Base-by-base conservation (phyloP, 2,888 invertebrate genomes). In the Unio pictorum region DNA sequence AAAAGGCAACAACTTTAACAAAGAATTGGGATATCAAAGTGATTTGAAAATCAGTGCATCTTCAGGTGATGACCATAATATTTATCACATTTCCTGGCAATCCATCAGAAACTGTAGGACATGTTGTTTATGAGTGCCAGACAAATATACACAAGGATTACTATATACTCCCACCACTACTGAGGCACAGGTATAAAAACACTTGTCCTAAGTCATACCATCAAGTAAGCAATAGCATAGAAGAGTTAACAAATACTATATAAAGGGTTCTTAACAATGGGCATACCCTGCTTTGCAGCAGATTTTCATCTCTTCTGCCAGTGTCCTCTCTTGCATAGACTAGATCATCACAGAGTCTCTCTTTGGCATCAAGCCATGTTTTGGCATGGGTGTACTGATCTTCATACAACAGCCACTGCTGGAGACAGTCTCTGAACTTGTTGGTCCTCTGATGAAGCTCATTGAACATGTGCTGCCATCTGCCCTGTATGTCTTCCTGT, bases 381-480 rank as follows among this genome's bases (percentile, higher is more conserved):
- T 76, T 72, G 7, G 84, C 78, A 26, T 69, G 58, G n/a, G 65
- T 71, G 61, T 83, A 85, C 59, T 84, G 82, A 11, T 78, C 80
- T 73, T 88, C 86, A 69, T 86, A 88, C 17, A 71, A 71, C 66
- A 82, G 71, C 88, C 88, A 88, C 54, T 83, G 79, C n/a, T 76
- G 66, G 30, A 86, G 71, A 73, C 80, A 82, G 6, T 78, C 77
- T 61, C 86, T 83, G 75, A 86, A 85, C 68, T 73, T 69, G 18
- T 74, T 72, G 18, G 80, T 71, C 45, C 82, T 74, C 4, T 75
- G 66, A 7, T 75, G 71, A 11, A 87, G 75, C 60, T 82, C 81
- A 20, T 66, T 66, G 26, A 69, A 73, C 67, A 86, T 71, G 7
- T 74, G 72, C 55, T 80, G 76, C 84, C 85, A 87, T 61, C 84